Evolutionary conservation across 1,140 invertebrate genomes (phyloP).

Genomic region (Conus ventricosus): DNA sequence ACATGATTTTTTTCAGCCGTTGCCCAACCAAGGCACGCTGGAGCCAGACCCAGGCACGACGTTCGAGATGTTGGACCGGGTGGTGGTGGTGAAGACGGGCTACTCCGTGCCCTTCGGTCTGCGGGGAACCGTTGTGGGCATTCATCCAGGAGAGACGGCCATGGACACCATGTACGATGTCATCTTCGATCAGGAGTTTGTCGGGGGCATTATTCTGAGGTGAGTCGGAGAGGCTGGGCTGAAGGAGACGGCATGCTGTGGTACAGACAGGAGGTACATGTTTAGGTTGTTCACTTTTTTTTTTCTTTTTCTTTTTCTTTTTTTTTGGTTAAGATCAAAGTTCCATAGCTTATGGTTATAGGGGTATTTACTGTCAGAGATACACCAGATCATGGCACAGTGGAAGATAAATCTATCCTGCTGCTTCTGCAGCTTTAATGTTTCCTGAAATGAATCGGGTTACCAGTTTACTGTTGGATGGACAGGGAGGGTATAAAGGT

Average conservation of each 20-base stretch:
- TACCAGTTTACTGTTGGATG: too few relatives aligned
- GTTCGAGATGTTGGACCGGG: slow-evolving; percentile 86
- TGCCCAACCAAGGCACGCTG: slow-evolving; percentile 57
- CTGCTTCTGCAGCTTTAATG: too few relatives aligned
- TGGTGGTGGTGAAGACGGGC: slow-evolving; percentile 85
- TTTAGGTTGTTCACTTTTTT: too few relatives aligned
- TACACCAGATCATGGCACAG: too few relatives aligned
- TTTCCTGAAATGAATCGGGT: too few relatives aligned
- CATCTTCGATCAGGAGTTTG: slow-evolving; percentile 86
- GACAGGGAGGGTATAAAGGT: too few relatives aligned
- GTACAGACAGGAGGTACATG: too few relatives aligned
- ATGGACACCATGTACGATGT: slow-evolving; percentile 82
- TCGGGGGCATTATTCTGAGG: slow-evolving; percentile 79
- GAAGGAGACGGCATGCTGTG: not conserved
- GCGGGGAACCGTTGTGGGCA: slow-evolving; percentile 87
- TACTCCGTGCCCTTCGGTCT: slow-evolving; percentile 87
- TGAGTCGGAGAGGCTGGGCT: slow-evolving; percentile 29
- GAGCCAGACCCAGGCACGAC: slow-evolving; percentile 81
- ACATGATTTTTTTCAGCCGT: slow-evolving; percentile 59
- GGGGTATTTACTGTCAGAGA: too few relatives aligned
- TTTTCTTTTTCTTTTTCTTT: too few relatives aligned
- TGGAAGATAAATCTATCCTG: too few relatives aligned
- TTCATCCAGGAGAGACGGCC: slow-evolving; percentile 73
- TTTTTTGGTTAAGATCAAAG: too few relatives aligned
- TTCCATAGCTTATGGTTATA: too few relatives aligned